Conservation (phyloP, 2,797 vertebrate species). For the Myotis pilosus region DNA sequence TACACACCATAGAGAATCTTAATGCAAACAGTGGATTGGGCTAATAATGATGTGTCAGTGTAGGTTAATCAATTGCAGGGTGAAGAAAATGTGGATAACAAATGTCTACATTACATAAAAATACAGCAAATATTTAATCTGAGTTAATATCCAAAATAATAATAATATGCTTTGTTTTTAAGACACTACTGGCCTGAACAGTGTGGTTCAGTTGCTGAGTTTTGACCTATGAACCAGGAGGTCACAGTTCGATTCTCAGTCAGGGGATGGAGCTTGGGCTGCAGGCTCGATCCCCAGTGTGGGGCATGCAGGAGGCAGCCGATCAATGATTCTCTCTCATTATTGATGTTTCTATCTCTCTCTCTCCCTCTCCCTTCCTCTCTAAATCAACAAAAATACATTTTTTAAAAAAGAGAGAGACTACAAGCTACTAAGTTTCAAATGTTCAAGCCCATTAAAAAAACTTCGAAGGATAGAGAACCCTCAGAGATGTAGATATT, state of each 20-base stretch:
- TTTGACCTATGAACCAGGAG: too few relatives aligned
- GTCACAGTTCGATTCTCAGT: too few relatives aligned
- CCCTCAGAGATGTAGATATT: fast-evolving
- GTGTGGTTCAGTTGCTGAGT: too few relatives aligned
- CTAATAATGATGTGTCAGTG: background rate
- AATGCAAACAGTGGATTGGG: background rate
- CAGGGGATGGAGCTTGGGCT: too few relatives aligned
- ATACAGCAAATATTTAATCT: background rate
- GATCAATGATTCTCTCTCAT: too few relatives aligned
- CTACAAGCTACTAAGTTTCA: background rate
- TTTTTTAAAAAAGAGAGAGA: too few relatives aligned
- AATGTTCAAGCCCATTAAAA: background rate
- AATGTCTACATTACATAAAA: background rate
- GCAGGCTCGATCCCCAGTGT: too few relatives aligned
- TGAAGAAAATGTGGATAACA: background rate
- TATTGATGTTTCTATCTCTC: too few relatives aligned
- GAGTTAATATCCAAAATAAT: background rate
- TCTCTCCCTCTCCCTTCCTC: too few relatives aligned
- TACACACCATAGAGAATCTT: background rate
- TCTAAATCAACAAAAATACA: too few relatives aligned
- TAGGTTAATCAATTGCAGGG: background rate
- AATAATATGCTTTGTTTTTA: background rate
- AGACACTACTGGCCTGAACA: too few relatives aligned
- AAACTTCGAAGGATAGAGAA: background rate
- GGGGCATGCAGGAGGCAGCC: too few relatives aligned